phyloP scores from a whole-genome alignment of 2,888 invertebrate genomes.

The Piscicola geometra region DNA sequence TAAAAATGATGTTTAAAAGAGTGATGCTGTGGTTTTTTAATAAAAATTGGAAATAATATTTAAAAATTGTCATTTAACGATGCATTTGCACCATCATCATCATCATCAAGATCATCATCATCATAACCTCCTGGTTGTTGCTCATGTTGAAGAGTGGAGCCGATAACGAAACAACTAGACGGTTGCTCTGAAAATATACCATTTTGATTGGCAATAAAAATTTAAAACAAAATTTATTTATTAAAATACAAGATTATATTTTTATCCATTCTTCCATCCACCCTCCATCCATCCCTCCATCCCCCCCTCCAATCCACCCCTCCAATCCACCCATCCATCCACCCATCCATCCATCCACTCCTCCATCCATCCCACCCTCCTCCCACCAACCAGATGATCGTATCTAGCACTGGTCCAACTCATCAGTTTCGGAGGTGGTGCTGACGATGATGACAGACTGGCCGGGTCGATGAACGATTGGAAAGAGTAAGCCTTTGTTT shows the following conservation, averaged over 20 bases:
- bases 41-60: too few relatives aligned
- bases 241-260: slow-evolving; percentile 4
- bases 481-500: not conserved
- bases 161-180: slow-evolving; percentile 5
- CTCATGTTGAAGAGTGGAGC: slow-evolving; percentile 25
- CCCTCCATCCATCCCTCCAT: slow-evolving; percentile 23
- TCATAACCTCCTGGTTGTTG: not conserved
- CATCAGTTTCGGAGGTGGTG: not conserved
- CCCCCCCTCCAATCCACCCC: slow-evolving; percentile 5
- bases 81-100: not conserved
- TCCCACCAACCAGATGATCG: slow-evolving; percentile 18
- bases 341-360: not conserved
- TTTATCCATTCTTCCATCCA: slow-evolving; percentile 22
- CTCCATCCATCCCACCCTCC: not conserved
- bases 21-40: too few relatives aligned
- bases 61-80: too few relatives aligned
- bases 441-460: not conserved
- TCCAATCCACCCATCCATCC: not conserved
- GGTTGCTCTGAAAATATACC: slow-evolving; percentile 19
- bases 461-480: too few relatives aligned
- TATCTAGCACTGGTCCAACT: slow-evolving; percentile 21
- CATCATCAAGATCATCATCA: too few relatives aligned
- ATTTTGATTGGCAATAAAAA: too few relatives aligned
- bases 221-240: slow-evolving; percentile 25
- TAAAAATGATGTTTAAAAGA: too few relatives aligned